A percentile compares a stretch with the other conserved stretches of the same genome.
Evolutionary conservation across 2,888 invertebrate genomes (phyloP).

Genomic region (Oscheius sp.): DNA sequence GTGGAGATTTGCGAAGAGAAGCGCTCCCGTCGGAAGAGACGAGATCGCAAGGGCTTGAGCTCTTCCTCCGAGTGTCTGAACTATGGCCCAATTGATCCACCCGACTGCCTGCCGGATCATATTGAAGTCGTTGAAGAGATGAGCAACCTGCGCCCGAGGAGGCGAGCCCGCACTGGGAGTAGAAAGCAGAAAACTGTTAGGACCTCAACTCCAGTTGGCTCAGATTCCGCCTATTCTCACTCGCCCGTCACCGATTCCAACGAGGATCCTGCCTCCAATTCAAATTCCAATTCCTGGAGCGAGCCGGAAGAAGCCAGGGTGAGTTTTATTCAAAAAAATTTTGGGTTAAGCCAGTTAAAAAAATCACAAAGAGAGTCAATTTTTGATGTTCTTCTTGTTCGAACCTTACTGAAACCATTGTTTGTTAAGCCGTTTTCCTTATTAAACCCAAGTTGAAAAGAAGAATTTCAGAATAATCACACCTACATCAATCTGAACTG

Average conservation of each 20-base stretch:
- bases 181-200: constrained; percentile 27
- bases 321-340: not conserved
- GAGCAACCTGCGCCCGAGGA: not conserved
- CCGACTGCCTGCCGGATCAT: constrained; percentile 42
- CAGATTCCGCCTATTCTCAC: constrained; percentile 56
- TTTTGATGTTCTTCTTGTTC: too few species aligned
- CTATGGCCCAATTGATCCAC: constrained; percentile 59
- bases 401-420: too few species aligned
- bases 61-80: constrained; percentile 57
- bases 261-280: too few species aligned
- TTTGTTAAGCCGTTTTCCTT: too few species aligned
- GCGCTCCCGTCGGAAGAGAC: not conserved
- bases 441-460: not conserved
- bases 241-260: constrained; percentile 52
- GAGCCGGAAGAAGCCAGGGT: constrained; percentile 27
- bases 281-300: constrained; percentile 32
- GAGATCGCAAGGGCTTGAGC: constrained; percentile 25
- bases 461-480: constrained; percentile 40
- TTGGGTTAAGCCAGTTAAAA: too few species aligned
- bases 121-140: constrained; percentile 30
- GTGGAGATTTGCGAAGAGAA: constrained; percentile 7
- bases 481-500: constrained; percentile 49
- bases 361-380: too few species aligned
- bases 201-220: constrained; percentile 50
- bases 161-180: constrained; percentile 6